These are phyloP conservation scores for Sinonovacula constricta DNA, from an alignment of 1,140 invertebrate species.

Conservation along the genomic window DNA sequence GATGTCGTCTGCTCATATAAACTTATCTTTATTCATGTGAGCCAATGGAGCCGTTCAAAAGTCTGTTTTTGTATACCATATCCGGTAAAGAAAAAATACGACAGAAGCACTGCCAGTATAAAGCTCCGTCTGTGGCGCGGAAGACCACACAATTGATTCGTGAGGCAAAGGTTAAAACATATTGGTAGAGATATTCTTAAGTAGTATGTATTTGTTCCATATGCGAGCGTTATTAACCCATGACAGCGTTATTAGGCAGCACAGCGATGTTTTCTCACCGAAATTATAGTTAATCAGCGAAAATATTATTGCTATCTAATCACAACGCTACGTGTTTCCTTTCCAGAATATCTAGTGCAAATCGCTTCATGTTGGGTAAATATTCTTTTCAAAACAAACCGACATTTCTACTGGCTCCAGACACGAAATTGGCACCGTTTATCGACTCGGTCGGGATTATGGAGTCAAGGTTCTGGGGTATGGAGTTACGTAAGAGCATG, in stretches of 20 bases:
- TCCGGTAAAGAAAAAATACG: no score
- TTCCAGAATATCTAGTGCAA: conserved; percentile 39
- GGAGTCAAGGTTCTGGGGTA: conserved; percentile 34
- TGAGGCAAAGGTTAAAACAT: conserved; percentile 20
- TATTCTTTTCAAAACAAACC: conserved; percentile 52
- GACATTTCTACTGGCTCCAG: conserved; percentile 22
- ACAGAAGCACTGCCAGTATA: no score
- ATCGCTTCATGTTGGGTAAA: conserved; percentile 53
- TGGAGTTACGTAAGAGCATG: conserved; percentile 41
- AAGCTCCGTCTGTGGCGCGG: no score
- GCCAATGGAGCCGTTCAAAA: no score
- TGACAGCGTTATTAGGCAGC: background rate
- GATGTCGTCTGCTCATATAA: no score
- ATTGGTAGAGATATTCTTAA: conserved; percentile 19
- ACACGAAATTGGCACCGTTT: conserved; percentile 1
- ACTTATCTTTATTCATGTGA: no score
- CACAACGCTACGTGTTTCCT: conserved; percentile 7
- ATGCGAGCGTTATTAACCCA: conserved; percentile 34
- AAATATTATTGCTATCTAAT: conserved; percentile 46
- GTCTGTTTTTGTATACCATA: no score
- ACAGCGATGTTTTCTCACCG: conserved; percentile 32
- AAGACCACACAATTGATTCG: no score
- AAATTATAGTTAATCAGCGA: conserved; percentile 42
- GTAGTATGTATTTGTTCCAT: conserved; percentile 42
- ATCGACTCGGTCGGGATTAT: conserved; percentile 10